phyloP scores from a whole-genome alignment of 2,888 invertebrate genomes.

The Amphimallon solstitiale region DNA sequence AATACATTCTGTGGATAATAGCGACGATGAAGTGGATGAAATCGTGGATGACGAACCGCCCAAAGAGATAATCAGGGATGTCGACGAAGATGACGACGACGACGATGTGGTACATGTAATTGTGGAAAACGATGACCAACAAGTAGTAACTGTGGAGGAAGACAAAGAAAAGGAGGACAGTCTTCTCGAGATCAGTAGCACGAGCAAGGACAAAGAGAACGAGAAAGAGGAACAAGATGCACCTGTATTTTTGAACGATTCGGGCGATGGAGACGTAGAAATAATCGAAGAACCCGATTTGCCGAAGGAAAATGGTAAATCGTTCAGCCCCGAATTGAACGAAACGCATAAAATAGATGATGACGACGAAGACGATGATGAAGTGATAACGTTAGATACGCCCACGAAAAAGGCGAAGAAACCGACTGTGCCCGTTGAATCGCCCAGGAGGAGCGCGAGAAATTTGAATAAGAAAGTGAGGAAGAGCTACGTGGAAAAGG shows the following conservation, averaged over 20 bases:
- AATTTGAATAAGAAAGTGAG: slow-evolving; percentile 68
- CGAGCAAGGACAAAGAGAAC: slow-evolving; percentile 57
- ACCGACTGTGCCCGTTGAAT: slow-evolving; percentile 55
- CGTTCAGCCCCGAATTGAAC: slow-evolving; percentile 51
- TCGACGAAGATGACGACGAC: slow-evolving; percentile 44
- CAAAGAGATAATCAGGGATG: slow-evolving; percentile 42
- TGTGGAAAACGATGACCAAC: slow-evolving; percentile 48
- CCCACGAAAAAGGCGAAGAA: slow-evolving; percentile 62
- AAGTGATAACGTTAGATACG: slow-evolving; percentile 56
- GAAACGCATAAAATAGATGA: slow-evolving; percentile 59
- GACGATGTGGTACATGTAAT: slow-evolving; percentile 42
- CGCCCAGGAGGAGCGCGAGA: slow-evolving; percentile 68
- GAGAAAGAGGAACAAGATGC: slow-evolving; percentile 65
- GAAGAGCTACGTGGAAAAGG: slow-evolving; percentile 61
- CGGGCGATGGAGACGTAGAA: slow-evolving; percentile 58
- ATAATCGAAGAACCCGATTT: slow-evolving; percentile 59
- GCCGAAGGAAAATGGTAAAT: slow-evolving; percentile 61
- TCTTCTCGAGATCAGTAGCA: too few relatives aligned
- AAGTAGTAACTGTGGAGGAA: slow-evolving; percentile 48
- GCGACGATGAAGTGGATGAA: slow-evolving; percentile 45
- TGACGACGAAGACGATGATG: slow-evolving; percentile 53
- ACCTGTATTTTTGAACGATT: slow-evolving; percentile 56
- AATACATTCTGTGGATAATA: slow-evolving; percentile 39
- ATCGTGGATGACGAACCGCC: slow-evolving; percentile 36
- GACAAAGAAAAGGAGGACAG: slow-evolving; percentile 49